phyloP scores from a whole-genome alignment of 2,113 vertebrate genomes.

The Hirundichthys speculiger region DNA sequence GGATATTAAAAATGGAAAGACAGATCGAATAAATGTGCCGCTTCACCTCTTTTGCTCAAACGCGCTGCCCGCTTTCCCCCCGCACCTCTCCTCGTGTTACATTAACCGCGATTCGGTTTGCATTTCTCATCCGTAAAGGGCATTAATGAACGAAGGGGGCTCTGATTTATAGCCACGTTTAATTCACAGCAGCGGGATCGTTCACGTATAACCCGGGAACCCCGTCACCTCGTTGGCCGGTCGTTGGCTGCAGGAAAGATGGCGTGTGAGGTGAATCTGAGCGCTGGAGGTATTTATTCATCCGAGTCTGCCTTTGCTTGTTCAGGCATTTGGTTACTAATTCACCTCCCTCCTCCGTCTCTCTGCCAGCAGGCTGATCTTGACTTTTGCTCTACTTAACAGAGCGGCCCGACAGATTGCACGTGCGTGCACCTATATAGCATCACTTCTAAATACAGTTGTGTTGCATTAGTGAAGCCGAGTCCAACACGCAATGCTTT shows the following conservation, averaged over 20 bases:
- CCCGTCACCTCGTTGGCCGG: slow-evolving; percentile 50
- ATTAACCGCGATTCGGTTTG: slow-evolving; percentile 11
- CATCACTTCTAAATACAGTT: neutral
- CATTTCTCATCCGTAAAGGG: slow-evolving; percentile 28
- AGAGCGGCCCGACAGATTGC: slow-evolving; percentile 1
- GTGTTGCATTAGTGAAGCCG: neutral
- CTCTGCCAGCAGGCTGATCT: slow-evolving; percentile 25
- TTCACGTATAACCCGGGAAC: slow-evolving; percentile 41
- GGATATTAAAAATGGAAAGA: neutral
- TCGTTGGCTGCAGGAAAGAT: slow-evolving; percentile 31
- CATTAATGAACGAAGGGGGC: slow-evolving; percentile 18
- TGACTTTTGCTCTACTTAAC: slow-evolving; percentile 34
- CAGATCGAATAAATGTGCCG: neutral
- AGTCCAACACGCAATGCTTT: neutral
- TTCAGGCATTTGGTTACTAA: neutral
- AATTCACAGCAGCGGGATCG: slow-evolving; percentile 43
- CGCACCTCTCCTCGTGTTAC: too few species aligned
- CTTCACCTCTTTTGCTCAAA: neutral
- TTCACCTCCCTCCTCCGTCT: neutral
- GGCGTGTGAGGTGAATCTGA: slow-evolving; percentile 1
- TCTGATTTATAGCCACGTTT: slow-evolving; percentile 53
- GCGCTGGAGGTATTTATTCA: slow-evolving; percentile 26
- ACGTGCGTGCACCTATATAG: neutral
- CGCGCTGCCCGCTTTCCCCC: neutral
- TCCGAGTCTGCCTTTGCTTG: neutral